Evolutionary conservation across 2,797 vertebrate species (phyloP).

Genomic region (Spinus olivaceus): DNA sequence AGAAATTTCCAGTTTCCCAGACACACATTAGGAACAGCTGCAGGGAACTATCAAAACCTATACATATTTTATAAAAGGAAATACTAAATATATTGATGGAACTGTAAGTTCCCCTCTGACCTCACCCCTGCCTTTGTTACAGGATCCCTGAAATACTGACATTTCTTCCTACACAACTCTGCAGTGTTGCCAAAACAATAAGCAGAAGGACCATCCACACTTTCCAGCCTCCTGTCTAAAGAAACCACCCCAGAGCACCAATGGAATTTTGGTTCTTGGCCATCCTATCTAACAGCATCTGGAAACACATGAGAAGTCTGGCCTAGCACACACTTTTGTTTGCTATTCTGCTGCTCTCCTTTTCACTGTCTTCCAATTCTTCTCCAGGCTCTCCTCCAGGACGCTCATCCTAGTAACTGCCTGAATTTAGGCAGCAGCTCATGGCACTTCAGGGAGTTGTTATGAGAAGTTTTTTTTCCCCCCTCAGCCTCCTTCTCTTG

Average conservation of each 20-base stretch:
- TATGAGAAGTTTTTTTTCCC: background rate
- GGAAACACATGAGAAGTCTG: background rate
- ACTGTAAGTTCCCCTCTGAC: background rate
- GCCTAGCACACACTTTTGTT: accelerated
- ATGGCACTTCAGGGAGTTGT: background rate
- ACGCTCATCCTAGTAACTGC: background rate
- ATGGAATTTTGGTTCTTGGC: background rate
- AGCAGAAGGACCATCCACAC: background rate
- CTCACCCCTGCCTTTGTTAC: background rate
- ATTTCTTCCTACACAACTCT: background rate
- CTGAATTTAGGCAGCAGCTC: background rate
- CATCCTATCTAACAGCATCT: background rate
- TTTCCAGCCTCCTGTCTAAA: background rate
- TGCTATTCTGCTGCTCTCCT: background rate
- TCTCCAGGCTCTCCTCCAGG: background rate
- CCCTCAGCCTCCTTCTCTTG: background rate
- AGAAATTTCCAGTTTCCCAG: background rate
- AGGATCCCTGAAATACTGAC: background rate
- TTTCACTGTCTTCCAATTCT: background rate
- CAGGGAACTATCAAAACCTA: background rate
- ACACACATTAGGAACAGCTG: background rate
- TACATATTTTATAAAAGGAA: background rate
- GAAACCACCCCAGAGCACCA: background rate
- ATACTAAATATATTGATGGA: background rate
- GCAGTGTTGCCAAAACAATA: background rate